Conservation (phyloP, 37 sponge, comb jelly and placozoan species). For the Axinella damicornis region DNA sequence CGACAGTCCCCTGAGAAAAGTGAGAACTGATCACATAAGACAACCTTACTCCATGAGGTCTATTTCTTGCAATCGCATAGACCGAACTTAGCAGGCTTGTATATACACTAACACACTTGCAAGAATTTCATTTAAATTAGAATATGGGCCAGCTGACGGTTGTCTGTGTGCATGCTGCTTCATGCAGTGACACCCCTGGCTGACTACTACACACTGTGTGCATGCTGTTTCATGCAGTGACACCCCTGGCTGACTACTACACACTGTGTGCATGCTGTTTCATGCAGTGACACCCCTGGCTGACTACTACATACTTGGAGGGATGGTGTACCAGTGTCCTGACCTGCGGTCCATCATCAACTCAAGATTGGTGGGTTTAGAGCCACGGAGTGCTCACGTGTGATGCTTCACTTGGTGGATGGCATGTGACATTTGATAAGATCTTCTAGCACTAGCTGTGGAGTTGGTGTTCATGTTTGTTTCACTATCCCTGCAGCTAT, state of each 20-base stretch:
- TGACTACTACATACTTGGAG: conserved; percentile 92
- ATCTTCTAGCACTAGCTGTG: too few relatives aligned
- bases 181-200: conserved; percentile 80
- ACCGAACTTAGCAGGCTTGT: too few relatives aligned
- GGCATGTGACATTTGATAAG: too few relatives aligned
- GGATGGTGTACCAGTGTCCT: conserved; percentile 98
- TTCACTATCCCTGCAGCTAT: conserved; percentile 40
- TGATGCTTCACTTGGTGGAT: too few relatives aligned
- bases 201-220: conserved; percentile 92
- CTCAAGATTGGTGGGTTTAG: conserved; percentile 86
- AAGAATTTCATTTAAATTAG: not conserved
- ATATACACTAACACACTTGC: too few relatives aligned
- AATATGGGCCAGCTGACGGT: not conserved
- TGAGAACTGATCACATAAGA: not conserved
- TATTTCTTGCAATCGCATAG: not conserved
- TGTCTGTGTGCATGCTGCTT: too few relatives aligned
- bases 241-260: conserved; percentile 92
- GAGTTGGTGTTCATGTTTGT: too few relatives aligned
- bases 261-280: too few relatives aligned
- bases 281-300: conserved; percentile 85
- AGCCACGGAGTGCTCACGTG: too few relatives aligned
- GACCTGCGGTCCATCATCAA: conserved; percentile 93
- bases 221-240: conserved; percentile 19
- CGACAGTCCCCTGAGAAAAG: conserved; percentile 88
- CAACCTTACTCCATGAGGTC: not conserved